Conservation (phyloP, 2,797 vertebrate genomes). For the Loris lydekkerianus region DNA sequence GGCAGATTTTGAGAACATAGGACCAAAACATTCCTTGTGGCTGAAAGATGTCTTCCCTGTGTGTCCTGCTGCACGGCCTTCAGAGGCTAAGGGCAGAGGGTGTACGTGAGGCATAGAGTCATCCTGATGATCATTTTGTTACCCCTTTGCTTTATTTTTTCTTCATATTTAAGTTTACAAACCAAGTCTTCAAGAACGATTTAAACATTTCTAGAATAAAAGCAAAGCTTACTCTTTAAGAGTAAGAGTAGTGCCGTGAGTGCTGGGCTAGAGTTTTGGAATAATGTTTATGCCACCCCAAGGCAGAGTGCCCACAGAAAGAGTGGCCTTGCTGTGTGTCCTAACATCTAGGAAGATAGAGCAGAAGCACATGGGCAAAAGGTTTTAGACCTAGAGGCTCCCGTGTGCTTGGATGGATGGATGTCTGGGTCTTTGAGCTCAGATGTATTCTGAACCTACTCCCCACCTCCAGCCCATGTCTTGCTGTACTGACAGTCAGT, state of each 20-base stretch:
- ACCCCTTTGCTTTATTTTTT: background rate
- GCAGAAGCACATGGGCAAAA: background rate
- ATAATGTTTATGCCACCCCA: background rate
- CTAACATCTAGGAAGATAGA: background rate
- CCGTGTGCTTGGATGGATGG: background rate
- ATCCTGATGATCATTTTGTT: background rate
- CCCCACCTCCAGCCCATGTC: no score
- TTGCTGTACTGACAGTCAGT: background rate
- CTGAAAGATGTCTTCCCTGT: background rate
- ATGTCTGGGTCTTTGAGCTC: background rate
- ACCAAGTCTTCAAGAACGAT: slow-evolving; percentile 31
- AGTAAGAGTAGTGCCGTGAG: background rate
- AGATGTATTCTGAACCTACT: background rate
- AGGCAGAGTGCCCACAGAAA: background rate
- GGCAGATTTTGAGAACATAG: background rate
- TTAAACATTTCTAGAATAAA: slow-evolving; percentile 26
- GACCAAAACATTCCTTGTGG: background rate
- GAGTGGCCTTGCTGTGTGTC: background rate
- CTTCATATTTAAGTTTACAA: slow-evolving; percentile 14
- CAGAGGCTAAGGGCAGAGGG: background rate
- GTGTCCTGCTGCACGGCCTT: background rate
- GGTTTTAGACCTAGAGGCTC: background rate
- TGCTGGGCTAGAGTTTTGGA: background rate
- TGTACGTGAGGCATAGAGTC: background rate
- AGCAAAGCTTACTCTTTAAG: background rate